Base-by-base conservation (phyloP, 1,140 invertebrate species). In the Drosophila parvula region DNA sequence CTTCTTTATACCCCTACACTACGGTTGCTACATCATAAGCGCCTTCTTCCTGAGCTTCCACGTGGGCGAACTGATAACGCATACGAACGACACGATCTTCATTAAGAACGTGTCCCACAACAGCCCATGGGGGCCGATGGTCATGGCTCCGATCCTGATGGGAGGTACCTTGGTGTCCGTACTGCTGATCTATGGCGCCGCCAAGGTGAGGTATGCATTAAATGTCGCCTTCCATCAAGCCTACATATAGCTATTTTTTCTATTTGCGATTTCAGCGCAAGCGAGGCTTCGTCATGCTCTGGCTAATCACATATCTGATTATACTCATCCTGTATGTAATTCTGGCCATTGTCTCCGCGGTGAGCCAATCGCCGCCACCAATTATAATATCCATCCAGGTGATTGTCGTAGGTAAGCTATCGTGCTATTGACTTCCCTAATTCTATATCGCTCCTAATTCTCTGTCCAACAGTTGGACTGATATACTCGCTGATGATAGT, bases 11-110 rank as follows among this genome's bases (percentile, higher is more conserved):
- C 22, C 83, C 0, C 40, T 88, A 4, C 38, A 55, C 9, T 38
- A n/a, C 14, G 76, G 76, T 3, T 83, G 71, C 47, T 28, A 57
- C 8, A 43, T 27, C 16, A 79, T 88, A 10, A 80, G 50, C 2
- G 38, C 38, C 3, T 14, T 67, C 10, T 65, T 68, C 8, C 32
- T 77, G 8, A 38, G n/a, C 12, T 82, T 74, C 34, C 61, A 79
- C 55, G n/a, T 74, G 4, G 36, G 47, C 32, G 83, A 86, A 43
- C 53, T 83, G 32, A 22, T 70, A 5, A 40, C 59, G 5, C 67
- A 79, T 22, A 70, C 60, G 5, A 45, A 60, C 6, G 48, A 69
- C 4, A 53, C 48, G 11, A 0, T 82, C 16, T 86, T 86, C 41
- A 44, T 86, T 22, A 64, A 50, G 64, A 58, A 79, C 2, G 22